Base-by-base conservation (phyloP, 2,888 invertebrate genomes). In the Lycocerus yunnanus region DNA sequence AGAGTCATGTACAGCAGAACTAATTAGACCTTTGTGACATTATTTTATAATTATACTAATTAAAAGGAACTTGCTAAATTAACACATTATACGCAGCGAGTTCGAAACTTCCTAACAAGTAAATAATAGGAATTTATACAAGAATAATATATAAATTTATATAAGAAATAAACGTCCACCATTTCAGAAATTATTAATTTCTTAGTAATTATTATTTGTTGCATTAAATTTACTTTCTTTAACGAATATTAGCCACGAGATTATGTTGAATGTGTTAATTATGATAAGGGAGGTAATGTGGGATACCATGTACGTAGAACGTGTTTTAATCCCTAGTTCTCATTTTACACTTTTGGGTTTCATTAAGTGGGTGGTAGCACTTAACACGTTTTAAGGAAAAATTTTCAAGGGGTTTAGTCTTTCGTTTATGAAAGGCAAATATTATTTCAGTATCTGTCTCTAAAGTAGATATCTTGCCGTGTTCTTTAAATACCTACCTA, bases 1-100 rank as follows among this genome's bases (percentile, higher is more conserved):
- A 60, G 72, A 72, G 66, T 72, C 75, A 59, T 72, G 75, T 75
- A 75, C 68, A 63, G 58, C 68, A 69, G 69, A 58, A 72, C 75
- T 75, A 75, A 75, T 75, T 75, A 75, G 75, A 72, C 75, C 75
- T 68, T 69, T 66, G 75, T 69, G 75, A 72, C 75, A 75, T 75
- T 75, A 75, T 75, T 75, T 75, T 75, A 75, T 75, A 75, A 75
- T 75, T 75, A 75, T 75, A 75, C 72, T 75, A 75, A 75, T 75
- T 75, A 75, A 75, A 75, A 75, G 75, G 75, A 72, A 75, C 75
- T 75, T 69, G 72, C 75, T 75, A 73, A 75, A 75, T 75, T 75
- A 75, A 75, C 72, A 75, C 75, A 73, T 73, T 73, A 75, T 75
- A 75, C 75, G 75, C 69, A 72, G 72, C 69, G 72, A 75, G 75